A percentile compares a stretch with the other conserved stretches of the same genome.
Conservation (phyloP, 2,888 invertebrate genomes). For the Archips crataeganus region DNA sequence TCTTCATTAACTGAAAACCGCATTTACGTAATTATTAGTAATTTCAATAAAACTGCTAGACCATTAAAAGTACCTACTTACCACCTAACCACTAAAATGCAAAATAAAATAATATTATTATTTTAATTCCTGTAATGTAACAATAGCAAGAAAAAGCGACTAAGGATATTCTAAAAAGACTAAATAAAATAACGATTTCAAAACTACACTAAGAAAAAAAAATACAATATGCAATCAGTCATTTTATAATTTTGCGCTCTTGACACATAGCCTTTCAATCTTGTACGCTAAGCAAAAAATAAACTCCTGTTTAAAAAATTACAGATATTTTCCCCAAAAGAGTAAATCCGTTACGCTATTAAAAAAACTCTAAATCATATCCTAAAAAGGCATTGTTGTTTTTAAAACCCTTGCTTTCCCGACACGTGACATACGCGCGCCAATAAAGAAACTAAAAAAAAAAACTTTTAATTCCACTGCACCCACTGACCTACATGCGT, state of each 20-base stretch:
- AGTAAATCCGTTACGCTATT: slow-evolving; percentile 69
- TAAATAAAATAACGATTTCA: slow-evolving; percentile 39
- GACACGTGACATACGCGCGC: slow-evolving; percentile 76
- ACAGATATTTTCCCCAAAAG: slow-evolving; percentile 58
- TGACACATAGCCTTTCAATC: slow-evolving; percentile 62
- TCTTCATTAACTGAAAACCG: slow-evolving; percentile 6
- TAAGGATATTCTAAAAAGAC: not conserved
- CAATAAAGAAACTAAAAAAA: slow-evolving; percentile 53
- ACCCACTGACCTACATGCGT: slow-evolving; percentile 80
- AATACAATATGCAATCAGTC: slow-evolving; percentile 72
- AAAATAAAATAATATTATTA: not conserved
- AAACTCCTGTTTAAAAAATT: slow-evolving; percentile 52
- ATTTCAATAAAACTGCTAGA: not conserved
- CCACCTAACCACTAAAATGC: no score
- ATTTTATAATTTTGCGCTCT: slow-evolving; percentile 58
- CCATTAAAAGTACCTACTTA: not conserved
- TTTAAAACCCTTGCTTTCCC: slow-evolving; percentile 80
- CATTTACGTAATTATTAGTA: not conserved
- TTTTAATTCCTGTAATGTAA: no score
- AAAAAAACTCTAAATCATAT: slow-evolving; percentile 80
- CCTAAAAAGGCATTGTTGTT: slow-evolving; percentile 77
- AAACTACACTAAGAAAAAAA: slow-evolving; percentile 39
- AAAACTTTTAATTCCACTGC: slow-evolving; percentile 72
- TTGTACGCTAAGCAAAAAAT: slow-evolving; percentile 59
- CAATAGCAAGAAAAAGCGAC: not conserved